These are phyloP conservation scores for Limonius californicus DNA, from an alignment of 1,140 invertebrate species.

Conservation along the genomic window DNA sequence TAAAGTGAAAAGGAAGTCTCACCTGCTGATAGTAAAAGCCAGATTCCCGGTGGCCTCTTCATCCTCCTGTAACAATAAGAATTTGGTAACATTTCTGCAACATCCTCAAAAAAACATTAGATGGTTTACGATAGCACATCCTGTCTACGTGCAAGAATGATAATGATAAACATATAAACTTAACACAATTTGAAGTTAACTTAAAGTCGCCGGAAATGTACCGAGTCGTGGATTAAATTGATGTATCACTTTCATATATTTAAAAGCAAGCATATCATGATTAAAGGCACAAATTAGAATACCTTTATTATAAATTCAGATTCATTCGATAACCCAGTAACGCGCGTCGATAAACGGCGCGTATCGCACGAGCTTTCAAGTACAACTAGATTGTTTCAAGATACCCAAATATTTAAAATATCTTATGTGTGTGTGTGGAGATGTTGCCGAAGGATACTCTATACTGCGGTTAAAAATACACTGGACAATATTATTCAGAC, in stretches of 20 bases:
- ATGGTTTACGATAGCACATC: background rate
- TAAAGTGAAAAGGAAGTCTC: conserved; percentile 21
- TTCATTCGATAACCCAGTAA: background rate
- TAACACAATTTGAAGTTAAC: background rate
- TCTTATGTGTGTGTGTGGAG: background rate
- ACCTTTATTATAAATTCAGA: background rate
- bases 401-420: background rate
- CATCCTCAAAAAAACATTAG: background rate
- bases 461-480: background rate
- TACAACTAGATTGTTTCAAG: background rate
- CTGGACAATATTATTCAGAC: background rate
- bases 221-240: no score
- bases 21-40: conserved; percentile 44
- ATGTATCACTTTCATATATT: no score
- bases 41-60: conserved; percentile 43
- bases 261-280: no score
- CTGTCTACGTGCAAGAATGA: background rate
- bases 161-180: background rate
- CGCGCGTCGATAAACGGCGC: background rate
- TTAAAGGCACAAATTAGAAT: no score
- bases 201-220: background rate
- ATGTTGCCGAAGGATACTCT: background rate
- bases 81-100: background rate
- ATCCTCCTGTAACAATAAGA: conserved; percentile 38
- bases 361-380: background rate